phyloP scores from a whole-genome alignment of 2,888 invertebrate species.

The Nysson spinosus region DNA sequence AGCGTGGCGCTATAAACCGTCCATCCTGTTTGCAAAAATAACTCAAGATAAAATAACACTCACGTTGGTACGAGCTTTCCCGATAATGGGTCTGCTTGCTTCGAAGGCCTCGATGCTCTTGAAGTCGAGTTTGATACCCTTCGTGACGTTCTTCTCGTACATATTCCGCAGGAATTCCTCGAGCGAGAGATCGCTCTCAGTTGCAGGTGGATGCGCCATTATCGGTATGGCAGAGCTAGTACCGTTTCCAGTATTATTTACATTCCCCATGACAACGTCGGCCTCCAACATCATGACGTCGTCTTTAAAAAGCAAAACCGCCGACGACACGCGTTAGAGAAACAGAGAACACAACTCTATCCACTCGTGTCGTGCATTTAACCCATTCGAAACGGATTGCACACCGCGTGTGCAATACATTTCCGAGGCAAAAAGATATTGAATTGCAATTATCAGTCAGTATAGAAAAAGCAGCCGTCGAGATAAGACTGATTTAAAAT shows the following conservation, averaged over 20 bases:
- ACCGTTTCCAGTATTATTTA: constrained; percentile 77
- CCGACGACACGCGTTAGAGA: background rate
- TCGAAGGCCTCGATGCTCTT: constrained; percentile 87
- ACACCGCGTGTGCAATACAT: no score
- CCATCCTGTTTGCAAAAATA: no score
- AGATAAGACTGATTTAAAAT: no score
- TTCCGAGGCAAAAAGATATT: no score
- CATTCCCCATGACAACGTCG: constrained; percentile 86
- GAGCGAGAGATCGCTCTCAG: constrained; percentile 86
- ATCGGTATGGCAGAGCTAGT: constrained; percentile 81
- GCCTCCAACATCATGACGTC: constrained; percentile 90
- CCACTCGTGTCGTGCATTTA: no score
- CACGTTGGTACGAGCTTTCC: constrained; percentile 74
- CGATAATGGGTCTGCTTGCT: constrained; percentile 79
- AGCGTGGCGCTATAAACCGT: no score
- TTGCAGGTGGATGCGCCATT: constrained; percentile 91
- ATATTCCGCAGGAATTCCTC: constrained; percentile 84
- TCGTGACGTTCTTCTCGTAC: constrained; percentile 78
- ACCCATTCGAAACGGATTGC: no score
- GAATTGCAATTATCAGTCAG: no score
- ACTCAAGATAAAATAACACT: constrained; percentile 32
- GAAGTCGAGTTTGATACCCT: constrained; percentile 93
- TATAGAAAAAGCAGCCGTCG: no score
- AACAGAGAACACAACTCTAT: no score
- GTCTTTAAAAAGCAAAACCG: constrained; percentile 73